phyloP scores from a whole-genome alignment of 2,797 vertebrate genomes.

The Molossus alvarezi region DNA sequence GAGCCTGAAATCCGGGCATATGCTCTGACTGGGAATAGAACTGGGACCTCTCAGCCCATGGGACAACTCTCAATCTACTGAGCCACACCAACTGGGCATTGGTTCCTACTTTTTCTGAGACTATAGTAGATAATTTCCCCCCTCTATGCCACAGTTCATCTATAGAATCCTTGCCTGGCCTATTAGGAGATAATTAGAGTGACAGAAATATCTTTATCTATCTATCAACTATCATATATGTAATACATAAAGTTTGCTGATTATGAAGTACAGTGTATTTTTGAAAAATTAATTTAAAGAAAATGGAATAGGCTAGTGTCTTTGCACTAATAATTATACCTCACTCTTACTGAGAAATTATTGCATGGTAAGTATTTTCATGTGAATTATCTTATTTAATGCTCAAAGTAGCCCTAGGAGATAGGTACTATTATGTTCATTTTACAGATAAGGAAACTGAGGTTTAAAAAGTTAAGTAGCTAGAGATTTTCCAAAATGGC shows the following conservation, averaged over 20 bases:
- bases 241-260: background rate
- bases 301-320: background rate
- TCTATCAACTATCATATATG: background rate
- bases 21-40: too few relatives aligned
- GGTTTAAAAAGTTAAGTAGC: background rate
- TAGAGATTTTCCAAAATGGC: background rate
- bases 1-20: too few relatives aligned
- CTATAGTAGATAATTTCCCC: background rate
- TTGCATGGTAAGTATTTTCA: background rate
- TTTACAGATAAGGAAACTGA: constrained; percentile 8
- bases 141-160: background rate
- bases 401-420: background rate
- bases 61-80: too few relatives aligned
- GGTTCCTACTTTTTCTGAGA: background rate
- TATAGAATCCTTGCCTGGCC: background rate
- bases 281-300: constrained; percentile 50
- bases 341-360: background rate
- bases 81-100: background rate
- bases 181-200: background rate
- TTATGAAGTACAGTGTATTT: background rate
- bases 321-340: background rate
- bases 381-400: constrained; percentile 11
- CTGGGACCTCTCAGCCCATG: too few relatives aligned
- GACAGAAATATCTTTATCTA: background rate
- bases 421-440: background rate